These are phyloP conservation scores for Diorhabda sublineata DNA, from an alignment of 1,140 invertebrate species.

Conservation along the genomic window DNA sequence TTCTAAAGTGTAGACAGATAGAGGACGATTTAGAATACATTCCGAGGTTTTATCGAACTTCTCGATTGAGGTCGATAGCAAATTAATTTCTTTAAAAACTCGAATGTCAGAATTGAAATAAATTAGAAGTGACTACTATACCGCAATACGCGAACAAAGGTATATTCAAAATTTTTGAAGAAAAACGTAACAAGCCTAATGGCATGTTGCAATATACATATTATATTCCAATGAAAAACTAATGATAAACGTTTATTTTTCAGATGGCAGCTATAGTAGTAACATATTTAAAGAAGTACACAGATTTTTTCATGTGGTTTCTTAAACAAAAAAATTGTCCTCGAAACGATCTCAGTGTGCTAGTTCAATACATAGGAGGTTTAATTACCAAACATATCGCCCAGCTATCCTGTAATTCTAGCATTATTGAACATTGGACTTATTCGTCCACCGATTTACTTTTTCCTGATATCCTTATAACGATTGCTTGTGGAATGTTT, in stretches of 20 bases:
- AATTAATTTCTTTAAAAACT: too few species aligned
- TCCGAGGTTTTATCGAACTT: too few species aligned
- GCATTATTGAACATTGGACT: constrained; percentile 39
- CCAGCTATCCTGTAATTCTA: constrained; percentile 75
- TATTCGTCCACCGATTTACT: constrained; percentile 32
- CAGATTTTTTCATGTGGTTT: constrained; percentile 50
- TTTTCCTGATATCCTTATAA: constrained; percentile 51
- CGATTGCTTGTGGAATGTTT: constrained; percentile 79
- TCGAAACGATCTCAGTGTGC: constrained; percentile 45
- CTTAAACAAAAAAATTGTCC: constrained; percentile 32
- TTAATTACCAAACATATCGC: constrained; percentile 66
- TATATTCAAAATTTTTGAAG: too few species aligned
- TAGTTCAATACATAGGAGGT: constrained; percentile 52
- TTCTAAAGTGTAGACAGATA: too few species aligned
- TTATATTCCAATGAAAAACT: too few species aligned
- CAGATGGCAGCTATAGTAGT: constrained; percentile 59
- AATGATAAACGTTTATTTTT: constrained; percentile 31
- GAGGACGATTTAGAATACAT: too few species aligned
- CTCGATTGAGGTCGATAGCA: too few species aligned
- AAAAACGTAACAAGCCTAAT: too few species aligned
- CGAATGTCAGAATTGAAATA: too few species aligned
- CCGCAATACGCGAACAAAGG: too few species aligned
- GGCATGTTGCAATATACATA: too few species aligned
- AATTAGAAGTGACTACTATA: too few species aligned
- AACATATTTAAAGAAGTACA: constrained; percentile 52